Base-by-base conservation (phyloP, 2,888 invertebrate genomes). In the Plebejus melissa region DNA sequence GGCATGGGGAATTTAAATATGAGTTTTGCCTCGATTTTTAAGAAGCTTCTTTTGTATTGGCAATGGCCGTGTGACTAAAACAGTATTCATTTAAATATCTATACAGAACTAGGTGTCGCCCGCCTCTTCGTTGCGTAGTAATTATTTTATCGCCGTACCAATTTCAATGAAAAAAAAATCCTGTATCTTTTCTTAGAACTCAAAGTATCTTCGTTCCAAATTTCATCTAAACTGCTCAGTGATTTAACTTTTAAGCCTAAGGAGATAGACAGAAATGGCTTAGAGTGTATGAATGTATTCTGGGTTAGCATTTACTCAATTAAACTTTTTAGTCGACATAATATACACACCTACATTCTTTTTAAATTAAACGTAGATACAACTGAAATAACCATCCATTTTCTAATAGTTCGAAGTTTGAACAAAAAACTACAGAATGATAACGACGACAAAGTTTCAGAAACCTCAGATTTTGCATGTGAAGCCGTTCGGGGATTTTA, bases 381-480 rank as follows among this genome's bases (percentile, higher is more conserved):
- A 41, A n/a, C 41, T 41, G 41, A 41, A 70, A 70, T 36, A 65
- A 32, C 36, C 32, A 32, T 9, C 65, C 65, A 65, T 65, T 65
- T 65, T 16, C 65, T 9, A 41, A 41, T 22, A 70, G 11, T 70
- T 41, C 22, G n/a, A 70, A 70, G n/a, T 70, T 70, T 70, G n/a
- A 41, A 70, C 41, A 41, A 41, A 70, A 41, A 41, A 41, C 38
- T 9, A 11, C 22, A 22, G 7, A 9, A 70, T 41, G n/a, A 70
- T 41, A 70, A 70, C 41, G 70, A 5, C 9, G 41, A 38, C 38
- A 41, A 41, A 70, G 70, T 41, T 70, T 70, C 70, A 41, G 70
- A 70, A 70, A 70, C 50, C 50, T 54, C 46, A 72, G 28, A 72
- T 72, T 72, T 50, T 50, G 50, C 50, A 50, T 50, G 72, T 72